Evolutionary conservation across 2,113 vertebrate genomes (phyloP).

Genomic region (Plectropomus leopardus): DNA sequence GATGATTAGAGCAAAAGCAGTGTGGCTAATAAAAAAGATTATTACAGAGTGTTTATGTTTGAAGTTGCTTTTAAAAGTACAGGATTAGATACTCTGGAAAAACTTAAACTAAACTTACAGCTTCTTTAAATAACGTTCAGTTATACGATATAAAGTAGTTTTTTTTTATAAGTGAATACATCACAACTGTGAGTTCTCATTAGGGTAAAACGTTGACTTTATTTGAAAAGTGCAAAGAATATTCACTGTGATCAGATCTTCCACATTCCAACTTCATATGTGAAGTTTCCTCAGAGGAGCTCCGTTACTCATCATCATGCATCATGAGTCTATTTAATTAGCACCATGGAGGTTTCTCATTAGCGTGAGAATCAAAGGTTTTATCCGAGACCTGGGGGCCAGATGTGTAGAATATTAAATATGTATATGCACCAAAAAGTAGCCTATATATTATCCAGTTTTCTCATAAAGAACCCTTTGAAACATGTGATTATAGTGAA

Average conservation of each 20-base stretch:
- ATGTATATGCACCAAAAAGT: neutral
- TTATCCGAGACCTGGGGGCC: slow-evolving; percentile 9
- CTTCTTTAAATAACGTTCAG: neutral
- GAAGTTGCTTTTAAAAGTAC: neutral
- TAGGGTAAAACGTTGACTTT: neutral
- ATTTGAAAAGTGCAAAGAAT: slow-evolving; percentile 6
- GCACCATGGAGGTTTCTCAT: slow-evolving; percentile 57
- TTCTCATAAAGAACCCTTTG: neutral
- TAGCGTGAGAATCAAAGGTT: slow-evolving; percentile 49
- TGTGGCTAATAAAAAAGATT: slow-evolving; percentile 53
- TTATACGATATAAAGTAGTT: too few species aligned
- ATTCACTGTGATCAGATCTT: slow-evolving; percentile 16
- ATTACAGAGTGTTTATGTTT: neutral
- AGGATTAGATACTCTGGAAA: neutral
- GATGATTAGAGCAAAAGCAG: slow-evolving; percentile 38
- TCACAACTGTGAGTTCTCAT: neutral
- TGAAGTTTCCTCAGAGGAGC: slow-evolving; percentile 6
- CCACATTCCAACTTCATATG: slow-evolving; percentile 30
- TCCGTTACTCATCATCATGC: slow-evolving; percentile 1
- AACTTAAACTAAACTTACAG: neutral
- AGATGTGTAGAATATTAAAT: slow-evolving; percentile 28
- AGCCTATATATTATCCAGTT: neutral
- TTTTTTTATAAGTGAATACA: neutral
- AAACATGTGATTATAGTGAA: neutral
- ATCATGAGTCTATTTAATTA: slow-evolving; percentile 52